A percentile compares a stretch with the other conserved stretches of the same genome.
These are phyloP conservation scores for Aspidiotus rigidus DNA, from an alignment of 2,888 invertebrate species.

Conservation along the genomic window DNA sequence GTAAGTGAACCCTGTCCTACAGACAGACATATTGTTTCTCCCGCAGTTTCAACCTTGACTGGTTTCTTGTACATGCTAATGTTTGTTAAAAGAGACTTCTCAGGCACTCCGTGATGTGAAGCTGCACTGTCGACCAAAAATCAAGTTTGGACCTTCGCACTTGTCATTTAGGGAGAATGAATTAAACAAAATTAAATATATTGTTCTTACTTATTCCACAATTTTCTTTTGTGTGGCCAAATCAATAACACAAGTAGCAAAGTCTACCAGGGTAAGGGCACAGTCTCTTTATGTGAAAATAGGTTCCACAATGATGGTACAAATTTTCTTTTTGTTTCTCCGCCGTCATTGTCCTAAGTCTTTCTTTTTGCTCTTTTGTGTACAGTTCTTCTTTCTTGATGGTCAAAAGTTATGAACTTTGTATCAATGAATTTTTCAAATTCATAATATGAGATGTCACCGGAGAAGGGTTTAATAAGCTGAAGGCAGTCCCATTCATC, in stretches of 20 bases:
- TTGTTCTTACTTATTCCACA: not conserved
- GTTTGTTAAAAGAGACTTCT: not conserved
- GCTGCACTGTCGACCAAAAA: not conserved
- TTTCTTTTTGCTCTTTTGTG: not conserved
- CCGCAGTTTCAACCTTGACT: not conserved
- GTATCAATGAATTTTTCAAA: too few relatives aligned
- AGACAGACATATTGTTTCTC: not conserved
- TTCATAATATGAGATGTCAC: too few relatives aligned
- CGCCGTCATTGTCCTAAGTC: not conserved
- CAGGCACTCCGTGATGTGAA: not conserved
- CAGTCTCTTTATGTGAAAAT: not conserved
- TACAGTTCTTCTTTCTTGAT: not conserved
- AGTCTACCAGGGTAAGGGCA: not conserved
- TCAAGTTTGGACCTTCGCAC: not conserved
- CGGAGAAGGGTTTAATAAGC: too few relatives aligned
- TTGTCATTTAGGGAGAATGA: not conserved
- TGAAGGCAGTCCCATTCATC: too few relatives aligned
- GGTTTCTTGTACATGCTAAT: not conserved
- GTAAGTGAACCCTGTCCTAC: not conserved
- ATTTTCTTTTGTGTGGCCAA: not conserved
- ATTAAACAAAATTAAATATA: not conserved
- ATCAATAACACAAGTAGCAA: not conserved
- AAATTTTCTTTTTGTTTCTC: not conserved
- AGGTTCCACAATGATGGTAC: not conserved
- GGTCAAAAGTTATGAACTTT: too few relatives aligned